Percentiles rank a stretch among this genome's conserved stretches.
phyloP scores from a whole-genome alignment of 2,888 invertebrate genomes.

The Lasius platythorax region DNA sequence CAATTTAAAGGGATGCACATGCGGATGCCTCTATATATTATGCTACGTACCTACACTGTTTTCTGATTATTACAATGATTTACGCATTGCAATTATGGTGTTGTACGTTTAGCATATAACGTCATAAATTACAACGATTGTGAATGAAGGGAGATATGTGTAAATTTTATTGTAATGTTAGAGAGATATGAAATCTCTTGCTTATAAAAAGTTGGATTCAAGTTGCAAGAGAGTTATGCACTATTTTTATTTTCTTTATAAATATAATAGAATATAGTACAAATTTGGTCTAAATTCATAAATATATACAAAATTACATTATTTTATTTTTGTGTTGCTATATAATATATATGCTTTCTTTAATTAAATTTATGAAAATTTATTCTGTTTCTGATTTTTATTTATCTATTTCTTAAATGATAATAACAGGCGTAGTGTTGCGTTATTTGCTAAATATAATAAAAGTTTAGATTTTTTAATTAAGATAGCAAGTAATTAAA shows the following conservation, averaged over 20 bases:
- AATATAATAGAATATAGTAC: neutral
- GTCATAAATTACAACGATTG: neutral
- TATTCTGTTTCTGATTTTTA: neutral
- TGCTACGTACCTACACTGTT: neutral
- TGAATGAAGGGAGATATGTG: neutral
- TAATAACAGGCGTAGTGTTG: neutral
- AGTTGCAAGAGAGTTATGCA: neutral
- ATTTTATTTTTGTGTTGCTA: slow-evolving; percentile 1
- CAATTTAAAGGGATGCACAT: slow-evolving; percentile 7
- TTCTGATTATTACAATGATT: slow-evolving; percentile 3
- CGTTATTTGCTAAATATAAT: neutral
- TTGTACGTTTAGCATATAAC: neutral
- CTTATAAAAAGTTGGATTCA: neutral
- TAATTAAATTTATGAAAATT: neutral
- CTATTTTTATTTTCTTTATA: neutral
- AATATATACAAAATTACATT: neutral
- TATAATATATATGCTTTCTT: neutral
- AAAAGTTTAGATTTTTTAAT: neutral
- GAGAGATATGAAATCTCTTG: neutral
- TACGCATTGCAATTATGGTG: neutral
- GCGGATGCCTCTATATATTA: neutral
- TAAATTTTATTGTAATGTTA: slow-evolving; percentile 3
- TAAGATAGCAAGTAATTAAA: neutral
- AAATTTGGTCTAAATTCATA: neutral
- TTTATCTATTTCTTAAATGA: neutral